Base-by-base conservation (phyloP, 2,888 invertebrate species). In the Pasiphila rectangulata region DNA sequence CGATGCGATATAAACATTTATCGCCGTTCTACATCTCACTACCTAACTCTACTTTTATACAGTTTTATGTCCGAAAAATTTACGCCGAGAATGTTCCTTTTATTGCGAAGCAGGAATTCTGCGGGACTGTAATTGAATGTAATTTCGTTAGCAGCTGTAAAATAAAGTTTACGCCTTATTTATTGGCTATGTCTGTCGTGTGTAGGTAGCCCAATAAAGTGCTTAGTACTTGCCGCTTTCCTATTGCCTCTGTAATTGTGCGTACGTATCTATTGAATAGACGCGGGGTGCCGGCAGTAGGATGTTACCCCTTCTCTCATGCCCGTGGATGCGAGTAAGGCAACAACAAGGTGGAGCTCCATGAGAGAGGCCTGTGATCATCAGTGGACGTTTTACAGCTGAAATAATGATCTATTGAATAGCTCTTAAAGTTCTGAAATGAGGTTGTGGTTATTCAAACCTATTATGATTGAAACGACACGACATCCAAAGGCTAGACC, bases 41-140 rank as follows among this genome's bases (percentile, higher is more conserved):
- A n/a, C n/a, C n/a, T 86, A 84, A 86, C 71, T 84, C 81, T 78
- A 83, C 82, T 86, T 86, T 84, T 88, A 82, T 80, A 82, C 75
- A 82, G 82, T 87, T 88, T 88, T 87, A 87, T 79, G 87, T 85
- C 82, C 82, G 81, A 88, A 87, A 88, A 85, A 87, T 86, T 81
- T 87, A 87, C 86, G 86, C 83, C 74, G 69, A 62, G 69, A 76
- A 79, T 81, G 77, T 76, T 73, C 72, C 32, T 79, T 85, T 87
- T 87, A 86, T 87, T 83, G 81, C 86, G 60, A 61, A 64, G 56
- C 24, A 24, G 74, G 85, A 83, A 86, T 87, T 79, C 77, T 74
- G 75, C 79, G 73, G 76, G 72, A 69, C 69, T 69, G 80, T 87
- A 87, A 88, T 88, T 88, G 87, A 87, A 88, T 84, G 83, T 86